Evolutionary conservation across 1,140 invertebrate species (phyloP).

Genomic region (Penaeus japonicus): DNA sequence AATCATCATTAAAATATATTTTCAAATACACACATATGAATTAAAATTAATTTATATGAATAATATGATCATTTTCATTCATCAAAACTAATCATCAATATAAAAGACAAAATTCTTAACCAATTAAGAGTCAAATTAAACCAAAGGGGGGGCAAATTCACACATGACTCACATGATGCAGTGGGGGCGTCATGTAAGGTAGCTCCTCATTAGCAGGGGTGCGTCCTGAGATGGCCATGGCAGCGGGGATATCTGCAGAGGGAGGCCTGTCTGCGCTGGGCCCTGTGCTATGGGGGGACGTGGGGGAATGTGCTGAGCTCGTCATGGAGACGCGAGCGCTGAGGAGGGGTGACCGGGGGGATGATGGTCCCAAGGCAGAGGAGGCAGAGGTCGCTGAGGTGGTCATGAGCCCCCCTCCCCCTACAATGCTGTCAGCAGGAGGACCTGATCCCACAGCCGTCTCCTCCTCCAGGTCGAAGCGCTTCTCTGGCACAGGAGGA

Average conservation of each 20-base stretch:
- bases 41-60: no score
- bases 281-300: slow-evolving; percentile 16
- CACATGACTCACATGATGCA: slow-evolving; percentile 63
- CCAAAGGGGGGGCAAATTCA: not conserved
- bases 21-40: no score
- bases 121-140: no score
- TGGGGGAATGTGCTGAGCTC: not conserved
- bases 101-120: no score
- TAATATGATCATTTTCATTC: no score
- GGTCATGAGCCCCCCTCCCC: slow-evolving; percentile 20
- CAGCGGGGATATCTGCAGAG: slow-evolving; percentile 74
- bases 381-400: slow-evolving; percentile 39
- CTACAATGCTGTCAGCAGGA: slow-evolving; percentile 61
- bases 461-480: slow-evolving; percentile 48
- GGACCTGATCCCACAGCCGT: slow-evolving; percentile 34
- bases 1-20: no score
- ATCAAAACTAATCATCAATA: no score
- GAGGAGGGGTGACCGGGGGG: slow-evolving; percentile 33
- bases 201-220: slow-evolving; percentile 85
- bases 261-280: not conserved
- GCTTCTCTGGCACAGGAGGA: slow-evolving; percentile 57
- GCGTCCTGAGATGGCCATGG: slow-evolving; percentile 81
- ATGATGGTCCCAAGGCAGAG: slow-evolving; percentile 45
- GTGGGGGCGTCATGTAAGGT: slow-evolving; percentile 87
- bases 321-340: slow-evolving; percentile 2